Evolutionary conservation across 2,888 invertebrate genomes (phyloP), one percentile per base, ranked within the genome.

Genomic region (Lasiommata megera): DNA sequence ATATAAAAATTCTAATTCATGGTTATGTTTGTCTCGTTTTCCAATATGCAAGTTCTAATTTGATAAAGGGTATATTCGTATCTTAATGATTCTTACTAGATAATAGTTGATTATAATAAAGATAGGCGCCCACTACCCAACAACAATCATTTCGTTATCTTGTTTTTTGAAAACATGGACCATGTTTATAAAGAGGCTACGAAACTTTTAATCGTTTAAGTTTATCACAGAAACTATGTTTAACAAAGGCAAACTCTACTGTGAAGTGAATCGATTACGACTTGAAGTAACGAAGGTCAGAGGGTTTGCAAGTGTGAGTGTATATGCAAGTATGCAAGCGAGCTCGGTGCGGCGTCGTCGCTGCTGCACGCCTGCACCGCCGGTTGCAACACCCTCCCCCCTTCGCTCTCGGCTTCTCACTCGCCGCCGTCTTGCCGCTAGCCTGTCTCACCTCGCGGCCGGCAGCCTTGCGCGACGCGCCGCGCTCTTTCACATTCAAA

Each of bases 361-460:
- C 88, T 89, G 90, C 90, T 89, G 88, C 90, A 89, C 87, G 90
- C 87, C 88, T 88, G 88, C 90, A 88, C 86, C 87, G 89, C 85
- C 78, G 80, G 88, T 88, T 90, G 90, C 90, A 89, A 88, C 87
- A 88, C 90, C 88, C 90, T 88, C 89, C 88, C 90, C 89, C 87
- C 89, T 84, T 88, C 87, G 76, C 85, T 88, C 86, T 80, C 86
- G 84, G 82, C 82, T 88, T 88, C 88, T 88, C 89, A 81, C 86
- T 88, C 90, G 86, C 81, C 82, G 86, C 82, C 84, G 88, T 87
- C 89, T 88, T 87, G 88, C 88, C 88, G 88, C 87, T 88, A 83
- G 88, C 89, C 88, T 88, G 89, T 90, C 90, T 89, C 90, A 88
- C 88, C 89, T 89, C 88, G 89, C 90, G 89, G 90, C 89, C 90